Conservation (phyloP, 2,113 vertebrate species). For the Noctilio leporinus region DNA sequence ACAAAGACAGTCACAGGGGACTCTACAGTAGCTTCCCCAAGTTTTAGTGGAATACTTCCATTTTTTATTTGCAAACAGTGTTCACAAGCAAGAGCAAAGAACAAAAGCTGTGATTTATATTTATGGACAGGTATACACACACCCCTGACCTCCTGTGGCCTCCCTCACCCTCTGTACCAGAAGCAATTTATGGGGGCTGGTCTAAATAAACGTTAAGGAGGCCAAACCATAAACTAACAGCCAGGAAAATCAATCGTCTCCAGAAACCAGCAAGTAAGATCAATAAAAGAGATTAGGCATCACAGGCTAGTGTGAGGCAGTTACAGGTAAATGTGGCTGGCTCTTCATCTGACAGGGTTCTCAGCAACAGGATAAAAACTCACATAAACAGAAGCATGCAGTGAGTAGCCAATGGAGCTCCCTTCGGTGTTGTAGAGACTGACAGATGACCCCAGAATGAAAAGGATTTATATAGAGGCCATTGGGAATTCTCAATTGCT, state of each 20-base stretch:
- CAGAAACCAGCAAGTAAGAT: conserved; percentile 81
- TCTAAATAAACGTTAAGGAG: conserved; percentile 87
- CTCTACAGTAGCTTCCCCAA: conserved; percentile 68
- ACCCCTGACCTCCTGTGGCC: conserved; percentile 76
- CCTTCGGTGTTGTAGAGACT: conserved; percentile 57
- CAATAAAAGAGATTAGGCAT: conserved; percentile 86
- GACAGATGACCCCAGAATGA: conserved; percentile 73
- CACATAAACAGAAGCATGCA: conserved; percentile 71
- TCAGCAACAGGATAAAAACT: conserved; percentile 76
- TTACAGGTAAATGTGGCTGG: conserved; percentile 81
- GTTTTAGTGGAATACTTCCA: conserved; percentile 66
- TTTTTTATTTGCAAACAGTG: conserved; percentile 73
- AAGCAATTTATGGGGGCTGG: conserved; percentile 85
- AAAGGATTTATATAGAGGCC: conserved; percentile 64
- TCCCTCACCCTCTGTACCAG: conserved; percentile 74
- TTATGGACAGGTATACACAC: conserved; percentile 80
- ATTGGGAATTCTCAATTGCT: conserved; percentile 68
- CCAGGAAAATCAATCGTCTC: conserved; percentile 84
- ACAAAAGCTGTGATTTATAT: conserved; percentile 84
- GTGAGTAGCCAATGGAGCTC: conserved; percentile 52
- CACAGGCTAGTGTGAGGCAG: conserved; percentile 69
- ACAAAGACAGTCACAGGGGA: conserved; percentile 53
- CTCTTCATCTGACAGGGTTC: conserved; percentile 74
- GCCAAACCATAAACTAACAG: conserved; percentile 84
- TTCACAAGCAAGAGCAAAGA: conserved; percentile 78